phyloP scores from a whole-genome alignment of 2,113 vertebrate genomes.

The Mohoua ochrocephala region DNA sequence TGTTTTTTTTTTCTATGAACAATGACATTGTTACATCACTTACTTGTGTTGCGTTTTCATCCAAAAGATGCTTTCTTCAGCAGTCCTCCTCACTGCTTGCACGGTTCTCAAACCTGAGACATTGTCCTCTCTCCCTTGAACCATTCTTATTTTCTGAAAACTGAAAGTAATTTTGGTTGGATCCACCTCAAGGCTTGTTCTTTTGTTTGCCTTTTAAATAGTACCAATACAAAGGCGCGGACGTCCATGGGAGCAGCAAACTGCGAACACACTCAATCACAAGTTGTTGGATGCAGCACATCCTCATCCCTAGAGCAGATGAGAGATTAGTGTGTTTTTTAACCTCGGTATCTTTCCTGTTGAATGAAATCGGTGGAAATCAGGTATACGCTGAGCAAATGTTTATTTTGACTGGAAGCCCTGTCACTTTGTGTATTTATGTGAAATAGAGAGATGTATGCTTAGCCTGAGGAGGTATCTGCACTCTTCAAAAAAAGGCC shows the following conservation, averaged over 20 bases:
- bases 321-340: constrained; percentile 4
- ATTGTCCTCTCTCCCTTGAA: background rate
- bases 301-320: constrained; percentile 23
- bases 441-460: constrained; percentile 50
- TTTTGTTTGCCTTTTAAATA: background rate
- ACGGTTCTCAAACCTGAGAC: background rate
- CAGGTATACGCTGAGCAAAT: constrained; percentile 12
- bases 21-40: background rate
- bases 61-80: background rate
- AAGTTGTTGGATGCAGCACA: background rate
- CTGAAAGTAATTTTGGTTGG: background rate
- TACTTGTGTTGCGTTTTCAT: background rate
- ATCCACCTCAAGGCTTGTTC: background rate
- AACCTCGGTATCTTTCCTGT: constrained; percentile 23
- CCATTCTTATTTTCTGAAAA: background rate
- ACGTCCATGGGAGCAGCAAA: background rate
- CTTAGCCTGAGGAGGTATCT: constrained; percentile 41
- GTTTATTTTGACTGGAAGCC: constrained; percentile 61
- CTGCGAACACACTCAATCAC: background rate
- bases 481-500: constrained; percentile 57
- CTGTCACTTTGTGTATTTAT: constrained; percentile 48
- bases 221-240: background rate
- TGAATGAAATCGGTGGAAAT: constrained; percentile 45
- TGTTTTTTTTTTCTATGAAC: background rate
- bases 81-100: background rate